Evolutionary conservation across 1,140 invertebrate species (phyloP), one percentile per base, ranked within the genome.

Genomic region (Thereuonema tuberculata): DNA sequence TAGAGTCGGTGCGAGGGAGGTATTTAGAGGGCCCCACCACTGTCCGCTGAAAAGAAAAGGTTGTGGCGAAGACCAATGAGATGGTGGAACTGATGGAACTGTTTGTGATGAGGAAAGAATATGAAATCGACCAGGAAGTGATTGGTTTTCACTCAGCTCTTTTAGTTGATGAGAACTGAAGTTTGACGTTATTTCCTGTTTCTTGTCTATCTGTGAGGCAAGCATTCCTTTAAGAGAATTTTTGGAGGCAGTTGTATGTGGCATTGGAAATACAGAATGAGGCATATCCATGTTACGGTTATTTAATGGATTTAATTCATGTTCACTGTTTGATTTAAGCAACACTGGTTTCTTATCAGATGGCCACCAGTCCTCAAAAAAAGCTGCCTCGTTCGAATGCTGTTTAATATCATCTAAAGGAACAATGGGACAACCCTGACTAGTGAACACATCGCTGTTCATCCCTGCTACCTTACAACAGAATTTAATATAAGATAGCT

Each of bases 391-490:
- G 1, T 89, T 88, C 66, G 93, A 93, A 69, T 92, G 91, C 68
- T 85, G 85, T 69, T 89, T 89, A 66, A 94, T 89, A 71, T 93
- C 89, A 37, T 84, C 83, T 60, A 93, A 77, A 76, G 86, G 89
- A 27, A 92, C 92, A 61, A 92, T 88, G 49, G 84, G 84, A 69
- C 89, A 90, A 2, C 84, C 86, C 67, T 92, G 87, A 78, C 84
- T 87, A 1, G 86, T 86, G 74, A 93, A 93, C 21, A 92, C 74
- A 77, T 93, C 89, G 71, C 90, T 91, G 60, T 88, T 78, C 56
- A 93, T 92, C 55, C 88, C 89, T 76, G 93, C 89, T 57, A 91
- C 89, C 75, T 93, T 93, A 75, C 90, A 93, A 74, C 90, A 93
- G 70, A 94, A 91, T 73, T 93, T 93, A 49, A 94, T 76, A 72